Conservation (phyloP, 2,888 invertebrate genomes). For the Drosophila formosana region DNA sequence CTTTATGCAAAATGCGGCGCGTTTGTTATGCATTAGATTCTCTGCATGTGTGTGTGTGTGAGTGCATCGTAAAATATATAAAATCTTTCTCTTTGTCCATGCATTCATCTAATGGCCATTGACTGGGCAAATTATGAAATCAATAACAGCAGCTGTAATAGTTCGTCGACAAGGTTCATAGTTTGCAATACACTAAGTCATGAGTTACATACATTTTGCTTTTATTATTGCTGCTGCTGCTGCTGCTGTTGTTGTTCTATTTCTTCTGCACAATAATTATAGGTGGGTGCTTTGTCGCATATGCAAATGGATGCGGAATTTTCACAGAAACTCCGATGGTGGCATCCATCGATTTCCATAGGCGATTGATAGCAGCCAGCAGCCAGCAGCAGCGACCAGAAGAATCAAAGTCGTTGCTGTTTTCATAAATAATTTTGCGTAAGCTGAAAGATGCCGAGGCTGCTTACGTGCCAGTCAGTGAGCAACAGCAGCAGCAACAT, state of each 20-base stretch:
- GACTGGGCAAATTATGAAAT: constrained; percentile 73
- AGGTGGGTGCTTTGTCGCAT: constrained; percentile 52
- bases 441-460: constrained; percentile 70
- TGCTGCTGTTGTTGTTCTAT: not conserved
- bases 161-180: constrained; percentile 58
- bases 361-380: constrained; percentile 50
- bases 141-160: constrained; percentile 63
- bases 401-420: constrained; percentile 66
- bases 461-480: constrained; percentile 69
- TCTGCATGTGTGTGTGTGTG: not conserved
- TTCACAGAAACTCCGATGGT: constrained; percentile 50
- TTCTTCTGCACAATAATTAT: constrained; percentile 32
- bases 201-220: constrained; percentile 4
- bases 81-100: constrained; percentile 8
- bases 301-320: constrained; percentile 73
- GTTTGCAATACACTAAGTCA: constrained; percentile 48
- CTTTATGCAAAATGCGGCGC: constrained; percentile 42
- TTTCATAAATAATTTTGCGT: constrained; percentile 80
- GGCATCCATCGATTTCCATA: constrained; percentile 55
- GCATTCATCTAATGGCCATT: constrained; percentile 69
- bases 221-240: no score
- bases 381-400: constrained; percentile 5
- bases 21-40: constrained; percentile 51
- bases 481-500: constrained; percentile 37
- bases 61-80: no score